A percentile compares a stretch with the other conserved stretches of the same genome.
Conservation (phyloP, 2,797 vertebrate genomes). For the Clarias laeviceps region DNA sequence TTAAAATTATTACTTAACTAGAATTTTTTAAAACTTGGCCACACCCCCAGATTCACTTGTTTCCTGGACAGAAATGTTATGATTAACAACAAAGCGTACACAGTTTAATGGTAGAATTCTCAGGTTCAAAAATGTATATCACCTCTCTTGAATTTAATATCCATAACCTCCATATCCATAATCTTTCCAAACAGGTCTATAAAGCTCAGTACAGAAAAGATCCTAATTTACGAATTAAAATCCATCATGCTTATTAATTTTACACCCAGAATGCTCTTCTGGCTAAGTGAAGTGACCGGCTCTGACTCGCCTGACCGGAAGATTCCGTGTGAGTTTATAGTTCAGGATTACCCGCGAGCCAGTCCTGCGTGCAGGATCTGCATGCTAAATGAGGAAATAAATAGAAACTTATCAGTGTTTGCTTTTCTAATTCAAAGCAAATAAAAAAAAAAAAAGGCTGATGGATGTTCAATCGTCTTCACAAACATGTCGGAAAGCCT, state of each 20-base stretch:
- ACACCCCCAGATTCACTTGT: background rate
- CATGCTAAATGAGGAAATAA: background rate
- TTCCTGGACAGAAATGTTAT: background rate
- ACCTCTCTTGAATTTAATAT: background rate
- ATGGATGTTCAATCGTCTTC: background rate
- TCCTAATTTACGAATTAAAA: constrained; percentile 20
- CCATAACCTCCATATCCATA: background rate
- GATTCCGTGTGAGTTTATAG: background rate
- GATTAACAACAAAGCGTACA: background rate
- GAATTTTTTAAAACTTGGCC: background rate
- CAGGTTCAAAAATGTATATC: background rate
- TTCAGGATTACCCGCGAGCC: background rate
- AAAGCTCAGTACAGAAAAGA: background rate
- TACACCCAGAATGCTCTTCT: background rate
- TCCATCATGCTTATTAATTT: constrained; percentile 10
- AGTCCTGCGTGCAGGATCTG: background rate
- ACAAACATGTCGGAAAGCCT: background rate
- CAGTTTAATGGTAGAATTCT: background rate
- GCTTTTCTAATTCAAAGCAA: background rate
- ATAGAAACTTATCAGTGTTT: background rate
- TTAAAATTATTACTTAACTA: no score
- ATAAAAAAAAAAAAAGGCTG: background rate
- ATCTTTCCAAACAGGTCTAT: background rate
- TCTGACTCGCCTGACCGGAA: background rate
- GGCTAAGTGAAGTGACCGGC: background rate